A percentile compares a stretch with the other conserved stretches of the same genome.
Evolutionary conservation across 2,888 invertebrate species (phyloP).

Genomic region (Actias luna): DNA sequence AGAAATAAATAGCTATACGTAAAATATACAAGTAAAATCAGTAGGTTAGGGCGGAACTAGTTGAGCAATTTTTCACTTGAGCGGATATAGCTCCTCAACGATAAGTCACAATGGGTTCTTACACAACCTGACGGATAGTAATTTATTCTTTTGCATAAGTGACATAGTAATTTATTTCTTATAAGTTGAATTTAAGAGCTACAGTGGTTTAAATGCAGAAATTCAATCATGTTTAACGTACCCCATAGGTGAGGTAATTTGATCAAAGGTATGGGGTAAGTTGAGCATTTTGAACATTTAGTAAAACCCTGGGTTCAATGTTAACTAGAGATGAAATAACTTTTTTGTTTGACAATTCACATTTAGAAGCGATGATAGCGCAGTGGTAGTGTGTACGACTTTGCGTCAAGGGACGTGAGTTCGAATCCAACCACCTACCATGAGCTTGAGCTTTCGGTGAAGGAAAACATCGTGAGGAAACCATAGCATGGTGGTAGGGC

Average conservation of each 20-base stretch:
- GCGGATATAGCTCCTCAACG: conserved; percentile 22
- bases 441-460: no score
- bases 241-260: conserved; percentile 25
- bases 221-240: conserved; percentile 32
- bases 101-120: conserved; percentile 19
- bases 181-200: conserved; percentile 27
- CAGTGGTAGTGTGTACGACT: no score
- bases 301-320: conserved; percentile 19
- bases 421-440: no score
- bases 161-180: conserved; percentile 7
- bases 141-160: background rate
- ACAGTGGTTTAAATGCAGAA: conserved; percentile 30
- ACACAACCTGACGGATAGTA: background rate
- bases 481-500: no score
- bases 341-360: background rate
- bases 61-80: conserved; percentile 24
- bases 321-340: conserved; percentile 24
- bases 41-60: conserved; percentile 21
- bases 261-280: conserved; percentile 27
- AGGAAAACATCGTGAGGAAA: no score
- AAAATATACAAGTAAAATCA: no score
- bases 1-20: no score
- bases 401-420: no score
- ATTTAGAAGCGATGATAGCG: no score
- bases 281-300: conserved; percentile 28